These are phyloP conservation scores for Pristis pectinata DNA, from an alignment of 2,797 vertebrate species.

Conservation along the genomic window DNA sequence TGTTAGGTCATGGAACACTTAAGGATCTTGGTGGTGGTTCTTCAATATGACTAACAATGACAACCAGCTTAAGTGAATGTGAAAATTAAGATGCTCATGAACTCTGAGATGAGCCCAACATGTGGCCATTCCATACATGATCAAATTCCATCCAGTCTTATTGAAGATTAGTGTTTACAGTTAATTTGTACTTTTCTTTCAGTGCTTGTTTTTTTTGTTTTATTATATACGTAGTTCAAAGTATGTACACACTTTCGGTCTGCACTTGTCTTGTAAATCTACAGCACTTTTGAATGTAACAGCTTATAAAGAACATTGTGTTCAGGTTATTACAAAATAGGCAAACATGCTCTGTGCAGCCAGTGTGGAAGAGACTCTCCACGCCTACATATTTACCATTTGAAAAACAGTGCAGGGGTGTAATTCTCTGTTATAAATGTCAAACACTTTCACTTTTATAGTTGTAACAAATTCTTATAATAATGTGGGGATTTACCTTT, in stretches of 20 bases:
- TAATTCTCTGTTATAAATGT: background rate
- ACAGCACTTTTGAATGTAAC: background rate
- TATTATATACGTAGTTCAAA: background rate
- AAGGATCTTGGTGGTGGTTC: background rate
- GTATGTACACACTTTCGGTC: background rate
- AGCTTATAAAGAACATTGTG: background rate
- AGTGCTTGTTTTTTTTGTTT: background rate
- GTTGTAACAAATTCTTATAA: background rate
- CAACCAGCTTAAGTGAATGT: background rate
- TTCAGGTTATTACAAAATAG: background rate
- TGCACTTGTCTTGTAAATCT: background rate
- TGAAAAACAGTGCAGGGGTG: background rate
- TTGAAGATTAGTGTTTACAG: background rate
- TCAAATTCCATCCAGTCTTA: background rate
- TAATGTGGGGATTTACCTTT: background rate
- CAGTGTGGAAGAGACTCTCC: background rate
- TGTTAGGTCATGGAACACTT: background rate
- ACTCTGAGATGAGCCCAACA: background rate
- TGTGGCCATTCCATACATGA: background rate
- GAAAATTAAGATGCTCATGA: background rate
- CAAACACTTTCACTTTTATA: background rate
- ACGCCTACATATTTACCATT: background rate
- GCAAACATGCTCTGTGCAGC: background rate
- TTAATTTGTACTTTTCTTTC: background rate
- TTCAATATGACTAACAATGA: background rate